A percentile compares a stretch with the other conserved stretches of the same genome.
Evolutionary conservation across 2,888 invertebrate genomes (phyloP).

Genomic region (Syritta pipiens): DNA sequence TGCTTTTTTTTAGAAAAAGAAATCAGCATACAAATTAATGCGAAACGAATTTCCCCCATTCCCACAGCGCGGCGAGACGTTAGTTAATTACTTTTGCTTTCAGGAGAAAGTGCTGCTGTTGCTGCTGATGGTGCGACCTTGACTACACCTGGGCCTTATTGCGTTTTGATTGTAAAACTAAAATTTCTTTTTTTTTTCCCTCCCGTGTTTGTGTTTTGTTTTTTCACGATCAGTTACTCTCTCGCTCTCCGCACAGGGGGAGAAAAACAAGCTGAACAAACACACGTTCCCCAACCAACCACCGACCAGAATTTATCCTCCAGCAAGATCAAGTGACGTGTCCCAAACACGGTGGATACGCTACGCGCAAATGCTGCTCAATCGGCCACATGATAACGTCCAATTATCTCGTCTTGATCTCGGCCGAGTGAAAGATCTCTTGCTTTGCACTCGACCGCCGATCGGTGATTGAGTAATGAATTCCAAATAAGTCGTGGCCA

Average conservation of each 20-base stretch:
- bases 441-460: constrained; percentile 9
- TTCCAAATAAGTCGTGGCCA: constrained; percentile 50
- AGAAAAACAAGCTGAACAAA: too few species aligned
- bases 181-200: background rate
- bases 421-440: constrained; percentile 10
- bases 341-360: constrained; percentile 10
- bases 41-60: constrained; percentile 1
- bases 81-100: constrained; percentile 53
- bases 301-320: too few species aligned
- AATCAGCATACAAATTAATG: constrained; percentile 41
- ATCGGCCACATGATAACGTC: constrained; percentile 14
- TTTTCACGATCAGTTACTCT: too few species aligned
- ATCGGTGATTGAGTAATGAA: constrained; percentile 33
- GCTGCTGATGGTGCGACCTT: constrained; percentile 46
- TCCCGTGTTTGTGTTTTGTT: background rate
- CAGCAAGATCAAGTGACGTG: constrained; percentile 31
- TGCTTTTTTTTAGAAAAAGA: too few species aligned
- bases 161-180: background rate
- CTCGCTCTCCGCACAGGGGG: too few species aligned
- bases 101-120: constrained; percentile 66
- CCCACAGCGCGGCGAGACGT: background rate
- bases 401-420: constrained; percentile 27
- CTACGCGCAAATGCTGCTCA: too few species aligned
- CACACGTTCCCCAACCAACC: too few species aligned
- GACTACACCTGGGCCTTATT: background rate